These are phyloP conservation scores for Akabosia matsudoensis DNA, from an alignment of 1,140 invertebrate genomes.

Conservation along the genomic window DNA sequence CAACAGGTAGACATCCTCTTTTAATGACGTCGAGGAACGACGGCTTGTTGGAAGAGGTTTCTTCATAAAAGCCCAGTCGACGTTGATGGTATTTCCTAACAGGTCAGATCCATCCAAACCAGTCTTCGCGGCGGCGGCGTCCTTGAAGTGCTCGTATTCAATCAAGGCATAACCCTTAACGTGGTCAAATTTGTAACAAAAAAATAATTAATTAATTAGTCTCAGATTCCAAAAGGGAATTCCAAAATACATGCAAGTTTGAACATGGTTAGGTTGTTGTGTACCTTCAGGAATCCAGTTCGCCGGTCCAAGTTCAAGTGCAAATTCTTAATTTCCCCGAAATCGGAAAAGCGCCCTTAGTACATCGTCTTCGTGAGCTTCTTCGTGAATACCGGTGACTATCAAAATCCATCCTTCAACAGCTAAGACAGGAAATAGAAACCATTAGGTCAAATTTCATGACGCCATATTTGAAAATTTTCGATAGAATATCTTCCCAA, in stretches of 20 bases:
- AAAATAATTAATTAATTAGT: constrained; percentile 30
- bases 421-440: constrained; percentile 46
- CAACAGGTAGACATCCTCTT: neutral
- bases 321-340: constrained; percentile 65
- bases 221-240: neutral
- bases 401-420: constrained; percentile 69
- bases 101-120: constrained; percentile 60
- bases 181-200: constrained; percentile 43
- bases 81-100: constrained; percentile 48
- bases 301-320: constrained; percentile 66
- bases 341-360: constrained; percentile 63
- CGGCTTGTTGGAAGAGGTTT: constrained; percentile 18
- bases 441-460: too few species aligned
- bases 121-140: constrained; percentile 61
- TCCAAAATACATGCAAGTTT: neutral
- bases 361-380: constrained; percentile 66
- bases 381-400: constrained; percentile 65
- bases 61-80: constrained; percentile 46
- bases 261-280: too few species aligned
- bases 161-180: constrained; percentile 65
- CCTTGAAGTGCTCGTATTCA: constrained; percentile 65
- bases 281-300: constrained; percentile 65
- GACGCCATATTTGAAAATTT: too few species aligned
- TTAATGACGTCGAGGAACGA: constrained; percentile 7
- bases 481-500: too few species aligned